Evolutionary conservation across 2,888 invertebrate species (phyloP).

Genomic region (Philhelius pedissequus): DNA sequence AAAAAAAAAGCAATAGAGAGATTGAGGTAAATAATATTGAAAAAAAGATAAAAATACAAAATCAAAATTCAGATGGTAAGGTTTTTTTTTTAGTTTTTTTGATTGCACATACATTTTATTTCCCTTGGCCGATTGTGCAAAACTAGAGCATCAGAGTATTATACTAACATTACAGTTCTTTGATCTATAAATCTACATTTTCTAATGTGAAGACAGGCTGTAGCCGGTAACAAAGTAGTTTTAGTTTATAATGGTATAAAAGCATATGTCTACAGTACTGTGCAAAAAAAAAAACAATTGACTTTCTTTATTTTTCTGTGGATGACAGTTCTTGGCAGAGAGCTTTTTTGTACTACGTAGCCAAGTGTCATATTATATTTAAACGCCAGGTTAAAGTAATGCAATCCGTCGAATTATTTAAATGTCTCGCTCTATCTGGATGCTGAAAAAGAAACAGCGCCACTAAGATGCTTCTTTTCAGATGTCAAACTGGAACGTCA

Average conservation of each 20-base stretch:
- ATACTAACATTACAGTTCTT: slow-evolving; percentile 44
- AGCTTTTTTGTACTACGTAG: no score
- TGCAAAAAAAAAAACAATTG: not conserved
- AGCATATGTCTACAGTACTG: not conserved
- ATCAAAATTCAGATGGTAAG: slow-evolving; percentile 2
- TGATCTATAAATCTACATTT: slow-evolving; percentile 60
- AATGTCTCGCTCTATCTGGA: no score
- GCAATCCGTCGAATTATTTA: no score
- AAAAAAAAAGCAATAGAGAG: slow-evolving; percentile 30
- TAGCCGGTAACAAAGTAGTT: not conserved
- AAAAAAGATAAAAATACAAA: not conserved
- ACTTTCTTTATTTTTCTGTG: not conserved
- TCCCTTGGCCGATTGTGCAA: slow-evolving; percentile 42
- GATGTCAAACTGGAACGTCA: no score
- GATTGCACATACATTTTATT: not conserved
- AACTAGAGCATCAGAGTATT: slow-evolving; percentile 13
- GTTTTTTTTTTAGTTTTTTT: slow-evolving; percentile 4
- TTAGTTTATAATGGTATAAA: not conserved
- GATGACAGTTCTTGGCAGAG: no score
- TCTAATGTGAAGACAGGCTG: not conserved
- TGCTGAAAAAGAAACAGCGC: no score
- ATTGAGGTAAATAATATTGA: not conserved
- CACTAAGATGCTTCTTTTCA: no score
- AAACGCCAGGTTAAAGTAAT: no score
- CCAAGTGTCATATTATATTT: no score